phyloP scores from a whole-genome alignment of 2,888 invertebrate genomes.

The Eubasilissa splendida region DNA sequence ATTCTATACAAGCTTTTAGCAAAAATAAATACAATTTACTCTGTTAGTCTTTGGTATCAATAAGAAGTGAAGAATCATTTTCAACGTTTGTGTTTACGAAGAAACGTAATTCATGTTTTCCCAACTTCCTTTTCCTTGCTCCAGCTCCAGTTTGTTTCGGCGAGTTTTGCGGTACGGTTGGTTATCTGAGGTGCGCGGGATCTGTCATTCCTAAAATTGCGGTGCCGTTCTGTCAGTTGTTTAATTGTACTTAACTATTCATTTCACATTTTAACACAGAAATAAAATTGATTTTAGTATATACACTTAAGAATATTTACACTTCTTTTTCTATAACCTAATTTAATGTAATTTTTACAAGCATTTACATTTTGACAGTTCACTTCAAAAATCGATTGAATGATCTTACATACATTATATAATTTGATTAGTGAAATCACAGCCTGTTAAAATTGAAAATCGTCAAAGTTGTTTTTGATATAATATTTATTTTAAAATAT shows the following conservation, averaged over 20 bases:
- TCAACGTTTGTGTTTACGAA: not conserved
- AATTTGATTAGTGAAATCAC: constrained; percentile 28
- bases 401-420: constrained; percentile 43
- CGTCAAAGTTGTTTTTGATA: constrained; percentile 10
- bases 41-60: not conserved
- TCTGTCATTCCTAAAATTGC: constrained; percentile 26
- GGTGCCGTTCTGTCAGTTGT: not conserved
- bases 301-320: too few species aligned
- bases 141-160: constrained; percentile 13
- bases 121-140: constrained; percentile 8
- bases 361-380: constrained; percentile 45
- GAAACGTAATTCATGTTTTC: not conserved
- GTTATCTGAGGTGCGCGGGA: constrained; percentile 18
- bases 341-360: constrained; percentile 5
- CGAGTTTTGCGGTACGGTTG: not conserved
- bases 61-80: not conserved
- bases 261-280: not conserved
- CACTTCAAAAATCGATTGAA: constrained; percentile 47
- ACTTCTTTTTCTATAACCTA: not conserved
- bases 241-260: not conserved
- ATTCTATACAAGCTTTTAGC: constrained; percentile 6
- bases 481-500: not conserved
- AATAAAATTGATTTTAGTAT: too few species aligned
- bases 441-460: constrained; percentile 10
- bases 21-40: not conserved